Evolutionary conservation across 2,888 invertebrate genomes (phyloP), one percentile per base, ranked within the genome.

Genomic region (Melanostoma mellinum): DNA sequence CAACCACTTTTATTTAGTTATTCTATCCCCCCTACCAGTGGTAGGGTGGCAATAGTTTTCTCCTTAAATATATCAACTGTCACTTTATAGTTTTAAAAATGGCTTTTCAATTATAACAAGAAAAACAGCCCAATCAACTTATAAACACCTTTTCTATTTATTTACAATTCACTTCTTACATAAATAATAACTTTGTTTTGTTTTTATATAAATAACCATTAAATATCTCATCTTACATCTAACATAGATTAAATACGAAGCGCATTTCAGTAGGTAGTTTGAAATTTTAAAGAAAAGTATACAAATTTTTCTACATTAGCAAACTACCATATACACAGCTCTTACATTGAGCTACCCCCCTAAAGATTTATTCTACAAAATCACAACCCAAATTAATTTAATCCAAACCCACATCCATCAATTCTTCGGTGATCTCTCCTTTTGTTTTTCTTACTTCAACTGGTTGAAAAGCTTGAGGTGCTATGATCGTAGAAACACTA

Each of bases 391-490:
- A 8, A 10, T 20, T n/a, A 35, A 20, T 61, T 65, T 55, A 84
- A 3, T 79, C 65, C 60, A 84, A 3, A 2, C 75, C 38, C 1
- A 94, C 93, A 86, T 94, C 92, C 75, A 93, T 93, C 38, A 94
- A 87, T 85, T 94, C 94, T 65, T 92, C 93, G 4, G 93, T 93
- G 6, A 94, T 93, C 89, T 92, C 93, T 86, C 91, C 86, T 90
- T 32, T 92, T 86, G 88, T 92, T 91, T 86, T 91, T 38, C 58
- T 8, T 88, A 56, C 30, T 32, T 74, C 89, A 86, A 56, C 36
- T n/a, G 35, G 52, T 50, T 77, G 8, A 20, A 20, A 20, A 20
- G 20, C 20, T 44, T 53, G 32, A 55, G 78, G 71, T 58, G 73
- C 65, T 42, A 81, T 36, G 65, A 76, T 30, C 35, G 10, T 56